Base-by-base conservation (phyloP, 2,113 vertebrate genomes). In the Myiozetetes cayanensis region DNA sequence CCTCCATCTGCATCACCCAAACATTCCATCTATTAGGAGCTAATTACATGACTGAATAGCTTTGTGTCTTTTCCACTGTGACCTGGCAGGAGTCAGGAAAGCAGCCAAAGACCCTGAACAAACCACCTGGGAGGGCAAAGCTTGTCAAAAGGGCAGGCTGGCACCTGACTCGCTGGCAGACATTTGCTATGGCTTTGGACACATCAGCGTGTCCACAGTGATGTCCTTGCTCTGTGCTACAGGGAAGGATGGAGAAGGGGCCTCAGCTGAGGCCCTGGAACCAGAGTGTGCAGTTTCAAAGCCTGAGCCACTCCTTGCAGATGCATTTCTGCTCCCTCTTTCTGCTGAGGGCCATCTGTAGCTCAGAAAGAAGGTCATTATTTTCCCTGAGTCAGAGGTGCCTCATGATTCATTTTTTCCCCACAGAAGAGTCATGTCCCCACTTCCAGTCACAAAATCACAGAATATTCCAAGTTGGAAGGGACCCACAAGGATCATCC, bases 1-100 rank as follows among this genome's bases (percentile, higher is more conserved):
- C 20, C 43, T 55, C 33, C 50, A 2, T 55, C 62, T 65, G 33
- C 62, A 55, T 39, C 46, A 24, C 61, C 50, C 52, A 67, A 5
- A 9, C 12, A 35, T 85, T 49, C 30, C 20, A 5, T 20, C 27
- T 21, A 50, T 55, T 56, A 68, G 14, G 44, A 61, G 28, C 35
- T 71, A 85, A 89, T 90, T 50, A 18, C 20, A 50, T 16, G 33
- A 68, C 4, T 18, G 31, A 79, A 79, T 31, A 50, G 12, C 28
- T 75, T 19, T 0, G 1, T 43, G 20, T 18, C 37, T 93, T 84
- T 58, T 58, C 41, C 37, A 70, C 37, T 0, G 0, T 58, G 55
- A 37, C 77, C 61, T 24, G 30, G n/a, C 33, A 63, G 56, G 56
- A 65, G 24, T 11, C 41, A 37, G 58, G 52, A 59, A 55, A n/a